Evolutionary conservation across 2,113 vertebrate species (phyloP).

Genomic region (Vanacampus margaritifer): DNA sequence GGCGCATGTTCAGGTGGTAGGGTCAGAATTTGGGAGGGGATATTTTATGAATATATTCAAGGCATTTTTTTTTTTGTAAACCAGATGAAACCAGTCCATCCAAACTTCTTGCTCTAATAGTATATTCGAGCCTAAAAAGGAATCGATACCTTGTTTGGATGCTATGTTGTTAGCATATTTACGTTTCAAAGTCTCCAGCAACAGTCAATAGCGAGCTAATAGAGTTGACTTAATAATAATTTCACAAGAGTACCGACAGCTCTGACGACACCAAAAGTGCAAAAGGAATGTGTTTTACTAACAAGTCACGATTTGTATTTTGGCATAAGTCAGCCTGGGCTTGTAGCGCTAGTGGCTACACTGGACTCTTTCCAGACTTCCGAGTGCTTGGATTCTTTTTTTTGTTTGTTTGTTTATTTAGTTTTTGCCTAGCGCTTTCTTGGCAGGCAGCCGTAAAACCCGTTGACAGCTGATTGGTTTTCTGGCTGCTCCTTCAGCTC

Average conservation of each 20-base stretch:
- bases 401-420: constrained; percentile 16
- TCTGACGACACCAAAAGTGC: not conserved
- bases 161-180: too few species aligned
- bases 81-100: too few species aligned
- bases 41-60: not conserved
- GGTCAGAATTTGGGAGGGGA: not conserved
- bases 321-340: constrained; percentile 5
- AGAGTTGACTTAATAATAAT: not conserved
- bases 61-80: too few species aligned
- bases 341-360: constrained; percentile 8
- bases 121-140: too few species aligned
- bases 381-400: constrained; percentile 3
- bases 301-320: not conserved
- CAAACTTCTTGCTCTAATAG: too few species aligned
- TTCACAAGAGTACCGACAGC: not conserved
- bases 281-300: not conserved
- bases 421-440: not conserved
- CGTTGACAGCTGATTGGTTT: constrained; percentile 15
- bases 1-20: not conserved
- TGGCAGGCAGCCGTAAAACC: not conserved
- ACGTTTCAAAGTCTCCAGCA: too few species aligned
- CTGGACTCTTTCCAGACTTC: constrained; percentile 37
- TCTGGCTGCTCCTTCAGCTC: constrained; percentile 8
- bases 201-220: not conserved
- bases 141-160: too few species aligned